Conservation (phyloP, 2,888 invertebrate genomes). For the Phania funesta region DNA sequence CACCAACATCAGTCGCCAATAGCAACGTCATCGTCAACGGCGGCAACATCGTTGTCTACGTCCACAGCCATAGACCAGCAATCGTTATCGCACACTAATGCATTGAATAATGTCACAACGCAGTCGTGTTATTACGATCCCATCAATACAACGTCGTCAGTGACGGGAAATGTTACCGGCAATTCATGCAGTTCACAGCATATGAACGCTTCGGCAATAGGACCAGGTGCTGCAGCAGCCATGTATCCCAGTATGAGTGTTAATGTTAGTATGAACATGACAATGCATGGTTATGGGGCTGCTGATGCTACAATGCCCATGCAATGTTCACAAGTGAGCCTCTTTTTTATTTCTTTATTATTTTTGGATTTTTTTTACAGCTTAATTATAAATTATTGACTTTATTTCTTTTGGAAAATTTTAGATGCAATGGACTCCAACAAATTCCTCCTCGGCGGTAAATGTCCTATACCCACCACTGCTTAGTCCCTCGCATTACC, state of each 20-base stretch:
- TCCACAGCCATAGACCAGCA: conserved; percentile 69
- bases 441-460: conserved; percentile 83
- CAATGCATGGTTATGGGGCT: conserved; percentile 89
- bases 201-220: conserved; percentile 48
- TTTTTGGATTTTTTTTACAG: not conserved
- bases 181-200: conserved; percentile 66
- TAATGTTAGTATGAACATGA: conserved; percentile 98
- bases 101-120: conserved; percentile 70
- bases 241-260: conserved; percentile 97
- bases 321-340: conserved; percentile 85
- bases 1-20: conserved; percentile 50
- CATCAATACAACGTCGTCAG: conserved; percentile 70
- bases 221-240: conserved; percentile 79
- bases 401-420: conserved; percentile 2
- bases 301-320: conserved; percentile 78
- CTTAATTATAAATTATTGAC: not conserved
- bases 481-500: conserved; percentile 85
- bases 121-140: conserved; percentile 78
- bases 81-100: conserved; percentile 72
- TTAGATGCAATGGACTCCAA: conserved; percentile 87
- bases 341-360: conserved; percentile 31
- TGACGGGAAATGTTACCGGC: conserved; percentile 60
- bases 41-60: conserved; percentile 69
- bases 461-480: conserved; percentile 85
- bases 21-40: conserved; percentile 65